A percentile compares a stretch with the other conserved stretches of the same genome.
Conservation (phyloP, 2,113 vertebrate species). For the Uropsilus gracilis region DNA sequence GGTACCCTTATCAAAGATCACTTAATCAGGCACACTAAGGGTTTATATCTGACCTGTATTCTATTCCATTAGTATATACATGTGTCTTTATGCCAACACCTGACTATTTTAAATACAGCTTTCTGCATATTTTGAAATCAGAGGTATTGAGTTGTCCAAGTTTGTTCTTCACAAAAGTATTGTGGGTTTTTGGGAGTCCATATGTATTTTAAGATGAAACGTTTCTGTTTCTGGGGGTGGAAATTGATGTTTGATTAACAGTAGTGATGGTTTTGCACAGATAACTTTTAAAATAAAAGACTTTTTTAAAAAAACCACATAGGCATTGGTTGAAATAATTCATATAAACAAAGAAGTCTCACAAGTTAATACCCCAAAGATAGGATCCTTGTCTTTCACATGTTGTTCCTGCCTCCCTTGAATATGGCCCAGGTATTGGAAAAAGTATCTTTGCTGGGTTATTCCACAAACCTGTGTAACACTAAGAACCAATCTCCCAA, state of each 20-base stretch:
- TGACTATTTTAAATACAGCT: background rate
- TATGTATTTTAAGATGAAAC: background rate
- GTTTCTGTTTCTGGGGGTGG: background rate
- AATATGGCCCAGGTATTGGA: background rate
- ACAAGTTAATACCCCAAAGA: background rate
- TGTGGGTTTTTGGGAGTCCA: background rate
- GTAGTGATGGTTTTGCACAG: background rate
- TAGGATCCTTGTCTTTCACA: background rate
- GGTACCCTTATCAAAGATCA: background rate
- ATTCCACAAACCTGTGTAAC: background rate
- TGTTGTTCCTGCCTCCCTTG: background rate
- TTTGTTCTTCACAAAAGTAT: background rate
- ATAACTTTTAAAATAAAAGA: background rate
- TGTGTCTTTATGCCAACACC: background rate
- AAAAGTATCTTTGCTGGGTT: background rate
- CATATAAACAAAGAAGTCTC: background rate
- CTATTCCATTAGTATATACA: background rate
- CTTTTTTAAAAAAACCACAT: background rate
- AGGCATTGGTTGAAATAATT: background rate
- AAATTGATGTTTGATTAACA: background rate
- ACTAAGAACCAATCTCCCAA: no score
- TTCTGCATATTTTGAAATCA: background rate
- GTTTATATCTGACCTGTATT: background rate
- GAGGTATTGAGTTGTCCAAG: background rate
- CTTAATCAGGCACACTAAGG: no score